Evolutionary conservation across 1,140 invertebrate species (phyloP).

Genomic region (Oncopodura yosiiana): DNA sequence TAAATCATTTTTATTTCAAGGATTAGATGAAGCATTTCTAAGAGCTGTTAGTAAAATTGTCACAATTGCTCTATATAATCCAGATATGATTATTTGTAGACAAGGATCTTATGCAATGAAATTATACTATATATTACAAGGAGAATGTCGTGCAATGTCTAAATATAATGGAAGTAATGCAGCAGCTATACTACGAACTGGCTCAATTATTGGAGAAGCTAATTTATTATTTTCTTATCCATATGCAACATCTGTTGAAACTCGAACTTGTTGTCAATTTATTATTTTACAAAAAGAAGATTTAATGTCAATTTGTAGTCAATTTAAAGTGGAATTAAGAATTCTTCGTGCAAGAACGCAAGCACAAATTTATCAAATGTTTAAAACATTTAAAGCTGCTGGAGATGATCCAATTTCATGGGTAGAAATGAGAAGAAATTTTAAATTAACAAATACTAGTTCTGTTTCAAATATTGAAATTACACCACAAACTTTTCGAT

Average conservation of each 20-base stretch:
- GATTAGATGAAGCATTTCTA: conserved; percentile 29
- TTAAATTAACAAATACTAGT: background rate
- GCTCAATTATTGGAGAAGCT: conserved; percentile 29
- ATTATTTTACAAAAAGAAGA: conserved; percentile 17
- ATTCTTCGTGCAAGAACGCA: background rate
- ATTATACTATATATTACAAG: conserved; percentile 33
- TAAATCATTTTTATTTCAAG: conserved; percentile 27
- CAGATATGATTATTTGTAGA: conserved; percentile 29
- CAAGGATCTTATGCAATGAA: conserved; percentile 23
- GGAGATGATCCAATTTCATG: conserved; percentile 16
- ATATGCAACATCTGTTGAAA: conserved; percentile 25
- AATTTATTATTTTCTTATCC: conserved; percentile 32
- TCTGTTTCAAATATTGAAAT: background rate
- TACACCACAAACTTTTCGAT: no score
- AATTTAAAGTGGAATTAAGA: background rate
- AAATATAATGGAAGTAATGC: conserved; percentile 13
- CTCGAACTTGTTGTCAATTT: conserved; percentile 28
- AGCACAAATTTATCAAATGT: background rate
- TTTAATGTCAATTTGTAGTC: background rate
- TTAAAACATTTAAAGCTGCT: background rate
- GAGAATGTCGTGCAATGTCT: conserved; percentile 23
- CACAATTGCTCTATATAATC: conserved; percentile 26
- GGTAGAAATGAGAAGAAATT: conserved; percentile 5
- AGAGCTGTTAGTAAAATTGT: conserved; percentile 21
- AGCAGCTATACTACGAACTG: conserved; percentile 24